Percentiles rank a stretch among this genome's conserved stretches.
phyloP scores from a whole-genome alignment of 2,113 vertebrate genomes.

The Cyprinus carpio region DNA sequence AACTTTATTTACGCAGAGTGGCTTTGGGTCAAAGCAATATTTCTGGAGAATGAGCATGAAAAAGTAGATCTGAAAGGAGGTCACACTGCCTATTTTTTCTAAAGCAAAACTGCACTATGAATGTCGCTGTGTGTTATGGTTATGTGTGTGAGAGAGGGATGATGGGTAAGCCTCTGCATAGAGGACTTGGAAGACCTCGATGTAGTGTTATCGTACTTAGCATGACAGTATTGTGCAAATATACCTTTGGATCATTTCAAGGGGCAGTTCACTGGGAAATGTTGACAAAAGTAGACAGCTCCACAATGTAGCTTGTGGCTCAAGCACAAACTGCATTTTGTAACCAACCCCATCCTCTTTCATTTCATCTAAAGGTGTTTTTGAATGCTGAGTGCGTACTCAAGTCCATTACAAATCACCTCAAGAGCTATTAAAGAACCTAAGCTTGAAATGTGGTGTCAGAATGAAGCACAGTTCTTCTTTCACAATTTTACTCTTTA shows the following conservation, averaged over 20 bases:
- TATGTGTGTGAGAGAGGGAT: background rate
- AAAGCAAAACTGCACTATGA: conserved; percentile 51
- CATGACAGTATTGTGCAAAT: conserved; percentile 24
- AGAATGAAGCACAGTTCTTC: conserved; percentile 2
- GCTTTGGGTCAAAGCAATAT: conserved; percentile 58
- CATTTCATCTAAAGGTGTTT: background rate
- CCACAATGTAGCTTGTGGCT: background rate
- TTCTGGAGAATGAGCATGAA: conserved; percentile 59
- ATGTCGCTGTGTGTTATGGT: conserved; percentile 44
- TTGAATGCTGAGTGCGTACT: conserved; percentile 13
- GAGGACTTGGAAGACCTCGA: background rate
- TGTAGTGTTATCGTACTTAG: background rate
- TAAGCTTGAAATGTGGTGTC: conserved; percentile 5
- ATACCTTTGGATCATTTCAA: conserved; percentile 16
- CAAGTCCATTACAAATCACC: background rate
- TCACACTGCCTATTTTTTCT: conserved; percentile 58
- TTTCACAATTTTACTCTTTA: background rate
- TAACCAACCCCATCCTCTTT: background rate
- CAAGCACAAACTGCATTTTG: background rate
- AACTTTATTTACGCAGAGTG: conserved; percentile 59
- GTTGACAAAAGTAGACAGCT: conserved; percentile 16
- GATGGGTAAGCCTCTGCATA: background rate
- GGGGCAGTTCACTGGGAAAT: background rate
- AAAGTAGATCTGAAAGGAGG: conserved; percentile 50
- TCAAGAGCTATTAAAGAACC: conserved; percentile 8